phyloP scores from a whole-genome alignment of 2,888 invertebrate species.

The Augiades crinisus region DNA sequence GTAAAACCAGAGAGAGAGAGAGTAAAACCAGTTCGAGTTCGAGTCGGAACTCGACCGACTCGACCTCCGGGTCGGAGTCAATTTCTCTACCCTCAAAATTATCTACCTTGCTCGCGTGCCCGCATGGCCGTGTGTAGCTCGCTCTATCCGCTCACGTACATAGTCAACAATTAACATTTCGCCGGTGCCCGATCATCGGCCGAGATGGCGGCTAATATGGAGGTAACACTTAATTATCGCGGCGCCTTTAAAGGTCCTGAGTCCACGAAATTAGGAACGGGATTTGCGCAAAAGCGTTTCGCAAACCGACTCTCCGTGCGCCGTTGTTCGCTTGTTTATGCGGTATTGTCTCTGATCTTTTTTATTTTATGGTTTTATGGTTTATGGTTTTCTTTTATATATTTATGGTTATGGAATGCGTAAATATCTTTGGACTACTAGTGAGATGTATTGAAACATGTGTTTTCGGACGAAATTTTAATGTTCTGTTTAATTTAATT shows the following conservation, averaged over 20 bases:
- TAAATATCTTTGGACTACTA: no score
- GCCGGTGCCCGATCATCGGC: constrained; percentile 28
- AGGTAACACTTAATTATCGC: constrained; percentile 32
- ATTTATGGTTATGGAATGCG: background rate
- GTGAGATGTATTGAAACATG: no score
- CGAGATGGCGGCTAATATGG: constrained; percentile 34
- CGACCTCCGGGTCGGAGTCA: no score
- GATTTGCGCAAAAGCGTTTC: background rate
- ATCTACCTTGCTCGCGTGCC: no score
- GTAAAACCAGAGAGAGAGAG: no score
- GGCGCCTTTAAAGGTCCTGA: constrained; percentile 35
- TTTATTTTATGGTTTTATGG: background rate
- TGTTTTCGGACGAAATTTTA: no score
- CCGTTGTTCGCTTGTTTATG: no score
- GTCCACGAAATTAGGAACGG: constrained; percentile 22
- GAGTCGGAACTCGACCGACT: no score
- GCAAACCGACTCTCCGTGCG: background rate
- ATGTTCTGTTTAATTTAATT: no score
- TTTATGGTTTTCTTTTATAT: no score
- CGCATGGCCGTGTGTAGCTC: background rate
- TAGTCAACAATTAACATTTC: constrained; percentile 35
- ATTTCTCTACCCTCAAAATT: no score
- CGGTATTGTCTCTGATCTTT: background rate
- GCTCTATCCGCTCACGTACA: background rate
- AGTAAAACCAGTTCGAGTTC: no score